phyloP scores from a whole-genome alignment of 2,888 invertebrate species.

The Epicampocera succincta region DNA sequence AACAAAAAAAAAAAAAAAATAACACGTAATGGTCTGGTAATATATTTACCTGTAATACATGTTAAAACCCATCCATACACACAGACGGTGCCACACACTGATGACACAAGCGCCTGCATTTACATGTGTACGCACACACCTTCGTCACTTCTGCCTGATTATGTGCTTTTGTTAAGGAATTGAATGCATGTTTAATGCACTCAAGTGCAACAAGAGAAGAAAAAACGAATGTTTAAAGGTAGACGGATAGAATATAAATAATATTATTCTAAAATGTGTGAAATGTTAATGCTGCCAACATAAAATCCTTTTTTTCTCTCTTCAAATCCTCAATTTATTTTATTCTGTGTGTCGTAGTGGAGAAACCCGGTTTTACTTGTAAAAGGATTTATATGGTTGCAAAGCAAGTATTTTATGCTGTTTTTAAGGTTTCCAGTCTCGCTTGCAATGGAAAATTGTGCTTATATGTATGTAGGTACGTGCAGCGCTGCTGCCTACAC shows the following conservation, averaged over 20 bases:
- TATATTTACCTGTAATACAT: slow-evolving; percentile 49
- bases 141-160: slow-evolving; percentile 5
- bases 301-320: not conserved
- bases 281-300: slow-evolving; percentile 35
- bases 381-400: not conserved
- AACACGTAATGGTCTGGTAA: slow-evolving; percentile 52
- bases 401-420: not conserved
- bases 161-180: slow-evolving; percentile 18
- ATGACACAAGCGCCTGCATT: too few relatives aligned
- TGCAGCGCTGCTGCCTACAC: too few relatives aligned
- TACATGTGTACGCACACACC: not conserved
- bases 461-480: too few relatives aligned
- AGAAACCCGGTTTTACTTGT: not conserved
- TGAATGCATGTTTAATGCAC: slow-evolving; percentile 37
- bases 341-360: not conserved
- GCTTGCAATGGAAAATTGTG: not conserved
- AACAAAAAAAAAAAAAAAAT: too few relatives aligned
- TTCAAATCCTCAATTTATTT: not conserved
- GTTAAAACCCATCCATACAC: not conserved
- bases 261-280: slow-evolving; percentile 35
- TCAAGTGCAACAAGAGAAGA: not conserved
- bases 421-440: not conserved
- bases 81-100: not conserved
- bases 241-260: slow-evolving; percentile 11
- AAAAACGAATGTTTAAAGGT: slow-evolving; percentile 9